A percentile compares a stretch with the other conserved stretches of the same genome.
Conservation (phyloP, 2,797 vertebrate genomes). For the Megaceryle alcyon region DNA sequence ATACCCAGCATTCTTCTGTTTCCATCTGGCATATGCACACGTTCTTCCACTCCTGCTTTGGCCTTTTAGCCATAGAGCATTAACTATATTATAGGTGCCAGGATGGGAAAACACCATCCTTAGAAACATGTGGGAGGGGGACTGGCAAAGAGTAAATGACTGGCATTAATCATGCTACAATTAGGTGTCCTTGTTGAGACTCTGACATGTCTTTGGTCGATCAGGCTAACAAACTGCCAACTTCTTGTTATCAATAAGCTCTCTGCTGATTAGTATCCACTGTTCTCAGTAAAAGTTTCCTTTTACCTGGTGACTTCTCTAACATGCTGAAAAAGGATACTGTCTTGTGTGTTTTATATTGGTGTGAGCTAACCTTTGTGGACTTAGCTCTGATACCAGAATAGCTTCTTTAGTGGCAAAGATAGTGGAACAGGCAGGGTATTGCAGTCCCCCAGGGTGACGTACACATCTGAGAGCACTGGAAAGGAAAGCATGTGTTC, state of each 20-base stretch:
- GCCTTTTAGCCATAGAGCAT: neutral
- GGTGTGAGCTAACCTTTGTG: neutral
- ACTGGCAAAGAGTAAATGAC: neutral
- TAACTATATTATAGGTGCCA: neutral
- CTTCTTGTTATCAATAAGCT: neutral
- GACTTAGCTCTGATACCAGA: neutral
- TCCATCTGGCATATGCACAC: neutral
- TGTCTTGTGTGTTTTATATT: neutral
- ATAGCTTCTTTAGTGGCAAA: neutral
- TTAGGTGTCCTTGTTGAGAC: neutral
- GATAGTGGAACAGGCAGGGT: neutral
- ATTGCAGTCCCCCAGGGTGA: neutral
- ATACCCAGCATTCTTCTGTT: neutral
- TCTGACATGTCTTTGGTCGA: neutral
- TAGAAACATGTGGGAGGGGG: neutral
- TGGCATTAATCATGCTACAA: slow-evolving; percentile 26
- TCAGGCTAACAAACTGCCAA: neutral
- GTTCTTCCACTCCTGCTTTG: neutral
- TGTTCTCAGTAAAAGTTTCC: neutral
- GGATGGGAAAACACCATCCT: neutral
- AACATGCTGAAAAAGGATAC: neutral
- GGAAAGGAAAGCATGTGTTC: neutral
- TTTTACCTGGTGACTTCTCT: neutral
- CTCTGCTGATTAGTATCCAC: neutral
- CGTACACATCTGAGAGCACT: neutral